Evolutionary conservation across 2,113 vertebrate genomes (phyloP).

Genomic region (Cariama cristata): DNA sequence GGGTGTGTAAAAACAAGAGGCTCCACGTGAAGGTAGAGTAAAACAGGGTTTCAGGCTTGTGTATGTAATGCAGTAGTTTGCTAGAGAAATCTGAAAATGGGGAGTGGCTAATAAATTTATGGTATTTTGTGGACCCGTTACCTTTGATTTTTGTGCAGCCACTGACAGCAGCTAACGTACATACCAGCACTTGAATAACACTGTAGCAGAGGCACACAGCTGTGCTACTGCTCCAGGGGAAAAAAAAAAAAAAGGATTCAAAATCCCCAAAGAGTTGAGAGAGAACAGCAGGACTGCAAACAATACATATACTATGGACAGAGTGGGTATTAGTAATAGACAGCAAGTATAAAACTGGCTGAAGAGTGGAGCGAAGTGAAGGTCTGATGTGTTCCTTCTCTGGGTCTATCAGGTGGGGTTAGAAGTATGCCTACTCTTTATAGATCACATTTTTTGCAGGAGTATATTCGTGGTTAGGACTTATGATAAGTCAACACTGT

Average conservation of each 20-base stretch:
- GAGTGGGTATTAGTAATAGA: background rate
- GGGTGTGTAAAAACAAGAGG: background rate
- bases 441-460: background rate
- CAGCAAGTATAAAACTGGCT: background rate
- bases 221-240: background rate
- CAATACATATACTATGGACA: accelerated
- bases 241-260: background rate
- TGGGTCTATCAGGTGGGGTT: background rate
- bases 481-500: background rate
- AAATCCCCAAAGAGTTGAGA: background rate
- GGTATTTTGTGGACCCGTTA: background rate
- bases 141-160: background rate
- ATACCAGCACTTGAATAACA: background rate
- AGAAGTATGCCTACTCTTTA: background rate
- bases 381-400: background rate
- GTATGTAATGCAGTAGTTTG: background rate
- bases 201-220: background rate
- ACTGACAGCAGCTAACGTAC: background rate
- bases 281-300: background rate
- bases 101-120: background rate
- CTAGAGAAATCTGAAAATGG: background rate
- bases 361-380: background rate
- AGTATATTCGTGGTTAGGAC: background rate
- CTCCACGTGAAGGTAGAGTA: background rate
- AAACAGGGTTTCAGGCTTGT: background rate